These are phyloP conservation scores for Dipodomys stephensi DNA, from an alignment of 2,113 vertebrate species.

Conservation along the genomic window DNA sequence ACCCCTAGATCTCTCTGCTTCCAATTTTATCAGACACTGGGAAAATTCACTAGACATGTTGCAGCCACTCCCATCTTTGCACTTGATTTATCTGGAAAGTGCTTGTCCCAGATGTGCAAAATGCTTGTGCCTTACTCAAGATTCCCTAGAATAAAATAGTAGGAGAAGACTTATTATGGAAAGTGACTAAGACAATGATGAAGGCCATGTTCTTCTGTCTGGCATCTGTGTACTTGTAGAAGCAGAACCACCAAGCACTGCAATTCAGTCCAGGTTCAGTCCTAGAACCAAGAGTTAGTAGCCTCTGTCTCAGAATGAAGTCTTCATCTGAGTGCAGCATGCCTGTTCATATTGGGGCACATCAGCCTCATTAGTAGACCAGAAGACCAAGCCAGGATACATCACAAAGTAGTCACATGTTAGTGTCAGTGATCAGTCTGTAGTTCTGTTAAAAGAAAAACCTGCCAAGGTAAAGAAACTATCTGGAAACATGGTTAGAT, in stretches of 20 bases:
- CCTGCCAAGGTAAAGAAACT: background rate
- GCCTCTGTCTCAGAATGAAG: too few relatives aligned
- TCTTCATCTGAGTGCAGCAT: background rate
- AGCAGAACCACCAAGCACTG: fast-evolving
- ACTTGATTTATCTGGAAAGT: too few relatives aligned
- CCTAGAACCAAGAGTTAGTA: too few relatives aligned
- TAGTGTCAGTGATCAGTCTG: background rate
- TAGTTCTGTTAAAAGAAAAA: background rate
- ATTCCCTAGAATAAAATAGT: background rate
- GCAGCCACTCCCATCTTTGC: background rate
- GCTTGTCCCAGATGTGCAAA: background rate
- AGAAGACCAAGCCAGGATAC: background rate
- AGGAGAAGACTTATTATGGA: background rate
- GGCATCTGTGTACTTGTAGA: background rate
- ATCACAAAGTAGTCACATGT: background rate
- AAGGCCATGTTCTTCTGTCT: background rate
- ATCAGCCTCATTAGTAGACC: too few relatives aligned
- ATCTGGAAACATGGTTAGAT: background rate
- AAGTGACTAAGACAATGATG: background rate
- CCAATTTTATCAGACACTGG: background rate
- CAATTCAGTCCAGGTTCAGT: background rate
- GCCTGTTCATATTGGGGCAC: background rate
- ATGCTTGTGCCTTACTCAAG: background rate
- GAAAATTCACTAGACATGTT: background rate
- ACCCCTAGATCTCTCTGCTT: background rate